Percentiles rank a stretch among this genome's conserved stretches.
Evolutionary conservation across 2,797 vertebrate species (phyloP).

Genomic region (Typhlichthys subterraneus): DNA sequence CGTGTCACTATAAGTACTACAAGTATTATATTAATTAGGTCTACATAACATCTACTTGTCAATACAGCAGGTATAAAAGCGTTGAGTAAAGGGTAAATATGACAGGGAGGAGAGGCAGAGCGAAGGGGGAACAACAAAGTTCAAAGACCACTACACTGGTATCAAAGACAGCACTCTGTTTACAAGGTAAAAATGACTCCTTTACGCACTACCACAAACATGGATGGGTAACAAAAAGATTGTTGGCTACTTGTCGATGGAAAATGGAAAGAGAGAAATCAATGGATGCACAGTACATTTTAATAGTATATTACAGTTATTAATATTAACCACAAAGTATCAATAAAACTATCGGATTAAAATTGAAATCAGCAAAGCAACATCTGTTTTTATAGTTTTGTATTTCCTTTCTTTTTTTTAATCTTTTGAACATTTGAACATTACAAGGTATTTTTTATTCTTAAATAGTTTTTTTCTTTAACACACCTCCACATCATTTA

Average conservation of each 20-base stretch:
- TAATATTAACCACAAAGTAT: constrained; percentile 88
- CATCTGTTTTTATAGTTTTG: constrained; percentile 70
- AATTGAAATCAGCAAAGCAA: constrained; percentile 84
- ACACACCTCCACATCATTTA: constrained; percentile 81
- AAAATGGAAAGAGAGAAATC: constrained; percentile 84
- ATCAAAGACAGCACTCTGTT: constrained; percentile 92
- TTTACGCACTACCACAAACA: constrained; percentile 93
- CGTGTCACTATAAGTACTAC: constrained; percentile 91
- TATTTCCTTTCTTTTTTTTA: constrained; percentile 74
- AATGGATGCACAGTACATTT: constrained; percentile 90
- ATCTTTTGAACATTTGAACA: constrained; percentile 82
- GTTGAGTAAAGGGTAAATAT: constrained; percentile 48
- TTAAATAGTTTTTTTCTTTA: constrained; percentile 83
- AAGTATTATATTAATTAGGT: constrained; percentile 90
- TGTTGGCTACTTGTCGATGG: constrained; percentile 80
- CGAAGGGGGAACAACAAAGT: constrained; percentile 75
- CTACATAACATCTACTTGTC: constrained; percentile 92
- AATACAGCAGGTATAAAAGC: constrained; percentile 84
- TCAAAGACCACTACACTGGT: constrained; percentile 86
- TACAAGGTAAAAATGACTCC: constrained; percentile 86
- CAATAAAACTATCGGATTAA: constrained; percentile 84
- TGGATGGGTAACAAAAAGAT: constrained; percentile 87
- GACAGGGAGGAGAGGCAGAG: constrained; percentile 74
- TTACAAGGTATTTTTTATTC: constrained; percentile 77
- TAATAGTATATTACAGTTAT: constrained; percentile 82